Conservation (phyloP, 1,140 invertebrate species). For the Drosophila pandora region DNA sequence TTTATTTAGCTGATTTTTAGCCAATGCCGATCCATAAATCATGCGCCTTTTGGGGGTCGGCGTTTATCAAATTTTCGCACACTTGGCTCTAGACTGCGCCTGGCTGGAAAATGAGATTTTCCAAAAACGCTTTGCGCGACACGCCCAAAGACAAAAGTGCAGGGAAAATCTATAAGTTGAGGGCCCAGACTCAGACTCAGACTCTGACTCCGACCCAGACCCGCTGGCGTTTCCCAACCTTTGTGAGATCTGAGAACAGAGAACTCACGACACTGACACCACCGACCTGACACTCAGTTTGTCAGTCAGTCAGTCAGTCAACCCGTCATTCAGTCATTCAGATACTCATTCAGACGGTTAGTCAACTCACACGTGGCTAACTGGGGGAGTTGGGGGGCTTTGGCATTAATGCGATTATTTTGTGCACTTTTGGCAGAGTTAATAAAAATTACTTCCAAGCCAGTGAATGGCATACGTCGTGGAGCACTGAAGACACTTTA, state of each 20-base stretch:
- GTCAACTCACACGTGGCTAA: slow-evolving; percentile 67
- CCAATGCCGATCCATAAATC: slow-evolving; percentile 66
- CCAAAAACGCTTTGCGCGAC: slow-evolving; percentile 57
- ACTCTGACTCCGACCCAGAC: neutral
- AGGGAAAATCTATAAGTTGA: slow-evolving; percentile 39
- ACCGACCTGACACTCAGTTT: slow-evolving; percentile 50
- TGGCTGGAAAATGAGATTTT: slow-evolving; percentile 73
- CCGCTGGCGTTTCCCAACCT: slow-evolving; percentile 69
- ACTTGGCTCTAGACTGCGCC: slow-evolving; percentile 63
- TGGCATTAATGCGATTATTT: slow-evolving; percentile 79
- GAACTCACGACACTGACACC: slow-evolving; percentile 72
- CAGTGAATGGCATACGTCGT: slow-evolving; percentile 78
- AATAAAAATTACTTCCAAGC: slow-evolving; percentile 81
- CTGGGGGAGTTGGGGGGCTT: slow-evolving; percentile 5
- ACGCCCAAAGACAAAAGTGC: slow-evolving; percentile 75
- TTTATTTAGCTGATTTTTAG: slow-evolving; percentile 1
- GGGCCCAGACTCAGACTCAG: slow-evolving; percentile 5
- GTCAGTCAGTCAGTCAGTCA: slow-evolving; percentile 26
- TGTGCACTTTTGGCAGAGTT: slow-evolving; percentile 80
- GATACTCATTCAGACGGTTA: slow-evolving; percentile 57
- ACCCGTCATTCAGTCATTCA: slow-evolving; percentile 28
- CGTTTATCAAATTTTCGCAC: slow-evolving; percentile 82
- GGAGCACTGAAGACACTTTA: slow-evolving; percentile 76
- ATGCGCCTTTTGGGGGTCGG: slow-evolving; percentile 55
- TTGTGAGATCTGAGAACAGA: slow-evolving; percentile 21